phyloP scores from a whole-genome alignment of 2,888 invertebrate species.

The Cyaniris semiargus region DNA sequence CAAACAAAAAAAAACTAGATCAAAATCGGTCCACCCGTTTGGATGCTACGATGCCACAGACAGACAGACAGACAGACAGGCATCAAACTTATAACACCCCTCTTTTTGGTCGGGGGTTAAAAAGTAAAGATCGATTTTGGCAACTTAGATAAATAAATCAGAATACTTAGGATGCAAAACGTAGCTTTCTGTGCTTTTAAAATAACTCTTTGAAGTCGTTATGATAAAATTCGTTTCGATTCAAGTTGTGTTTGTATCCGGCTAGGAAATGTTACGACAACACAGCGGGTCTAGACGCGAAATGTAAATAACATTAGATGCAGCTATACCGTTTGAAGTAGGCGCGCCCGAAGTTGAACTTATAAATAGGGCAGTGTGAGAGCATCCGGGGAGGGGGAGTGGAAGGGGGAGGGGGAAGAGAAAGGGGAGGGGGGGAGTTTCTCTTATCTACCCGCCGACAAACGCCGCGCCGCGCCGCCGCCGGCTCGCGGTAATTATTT shows the following conservation, averaged over 20 bases:
- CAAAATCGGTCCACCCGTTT: too few species aligned
- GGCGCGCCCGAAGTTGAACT: slow-evolving; percentile 39
- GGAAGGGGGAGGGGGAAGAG: slow-evolving; percentile 41
- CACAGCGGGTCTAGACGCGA: slow-evolving; percentile 38
- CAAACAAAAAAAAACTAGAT: too few species aligned
- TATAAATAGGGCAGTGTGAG: slow-evolving; percentile 69
- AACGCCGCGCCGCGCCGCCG: slow-evolving; percentile 33
- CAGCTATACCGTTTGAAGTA: neutral
- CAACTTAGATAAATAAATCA: too few species aligned
- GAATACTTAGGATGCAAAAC: too few species aligned
- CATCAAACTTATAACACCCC: too few species aligned
- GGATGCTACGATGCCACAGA: too few species aligned
- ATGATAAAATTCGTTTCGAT: neutral
- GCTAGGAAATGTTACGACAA: neutral
- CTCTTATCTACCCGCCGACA: slow-evolving; percentile 49
- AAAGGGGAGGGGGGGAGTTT: slow-evolving; percentile 32
- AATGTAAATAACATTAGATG: slow-evolving; percentile 32
- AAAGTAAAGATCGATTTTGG: too few species aligned
- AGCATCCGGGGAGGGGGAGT: slow-evolving; percentile 57
- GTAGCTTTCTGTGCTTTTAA: too few species aligned
- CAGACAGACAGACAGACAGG: too few species aligned
- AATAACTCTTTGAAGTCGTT: neutral
- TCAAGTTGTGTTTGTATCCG: neutral
- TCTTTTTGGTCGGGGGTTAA: too few species aligned
- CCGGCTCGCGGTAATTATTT: slow-evolving; percentile 35